Base-by-base conservation (phyloP, 92 coral and sea anemone genomes). In the Phenganax subtilis region DNA sequence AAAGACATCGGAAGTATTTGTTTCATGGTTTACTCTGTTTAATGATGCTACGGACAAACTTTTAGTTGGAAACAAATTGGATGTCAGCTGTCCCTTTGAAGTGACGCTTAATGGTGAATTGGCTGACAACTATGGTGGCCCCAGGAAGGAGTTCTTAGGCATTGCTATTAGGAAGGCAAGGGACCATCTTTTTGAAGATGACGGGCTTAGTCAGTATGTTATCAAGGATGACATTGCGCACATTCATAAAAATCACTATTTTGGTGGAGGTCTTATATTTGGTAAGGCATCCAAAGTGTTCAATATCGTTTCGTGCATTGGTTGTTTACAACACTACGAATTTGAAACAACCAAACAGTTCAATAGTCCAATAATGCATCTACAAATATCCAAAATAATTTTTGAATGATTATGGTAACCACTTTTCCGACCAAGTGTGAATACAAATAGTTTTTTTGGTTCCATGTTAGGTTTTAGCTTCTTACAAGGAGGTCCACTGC, bases 91-190 rank as follows among this genome's bases (percentile, higher is more conserved):
- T 10, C 85, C 90, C 1, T 64, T 80, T 16, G 85, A 84, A 15
- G 88, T 87, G 4, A 84, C 85, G 0, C 84, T 84, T 67, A 63
- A 8, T 75, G 86, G 88, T 6, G 90, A 87, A 65, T 7, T 28
- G 29, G 90, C 88, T 16, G 17, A 51, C 12, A 85, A 87, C 54
- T 87, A 84, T 25, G 90, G 90, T 6, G 88, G 90, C 53, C 90
- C 85, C 6, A 51, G 90, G 51, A 80, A 87, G 76, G 83, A 87
- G 55, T 87, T 87, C 47, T 37, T 87, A n/a, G 82, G 88, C 12
- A 52, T 73, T 31, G 82, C 75, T 54, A 55, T 84, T 54, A 68
- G 88, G 56, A 71, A 74, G 29, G 51, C 81, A 53, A 37, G 82
- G 6, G 82, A 84, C 3, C 52, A 80, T 58, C 81, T 87, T 12